Evolutionary conservation across 2,888 invertebrate species (phyloP).

Genomic region (Ceratothoa steindachneri): DNA sequence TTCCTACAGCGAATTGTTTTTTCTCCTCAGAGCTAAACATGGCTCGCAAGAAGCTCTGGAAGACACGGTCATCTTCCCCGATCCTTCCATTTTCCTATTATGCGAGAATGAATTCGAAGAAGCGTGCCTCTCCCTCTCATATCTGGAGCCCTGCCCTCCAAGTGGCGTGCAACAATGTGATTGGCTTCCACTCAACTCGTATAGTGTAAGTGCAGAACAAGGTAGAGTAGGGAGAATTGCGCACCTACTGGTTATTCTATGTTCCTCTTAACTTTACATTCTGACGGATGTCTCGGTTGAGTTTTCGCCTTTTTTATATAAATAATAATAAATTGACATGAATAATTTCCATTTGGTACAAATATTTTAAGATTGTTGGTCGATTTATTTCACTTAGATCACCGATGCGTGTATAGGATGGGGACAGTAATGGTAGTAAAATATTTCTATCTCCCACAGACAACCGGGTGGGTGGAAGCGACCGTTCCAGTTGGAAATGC

Average conservation of each 20-base stretch:
- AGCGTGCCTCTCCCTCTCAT: constrained; percentile 22
- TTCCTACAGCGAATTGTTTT: too few species aligned
- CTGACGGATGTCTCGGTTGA: too few species aligned
- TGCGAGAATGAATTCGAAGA: constrained; percentile 30
- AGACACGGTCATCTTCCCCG: constrained; percentile 22
- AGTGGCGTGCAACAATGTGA: constrained; percentile 26
- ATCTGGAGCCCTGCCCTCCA: constrained; percentile 38
- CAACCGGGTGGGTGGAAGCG: constrained; percentile 26
- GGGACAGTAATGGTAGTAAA: too few species aligned
- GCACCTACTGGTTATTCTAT: neutral
- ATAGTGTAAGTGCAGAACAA: constrained; percentile 37
- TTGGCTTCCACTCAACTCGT: constrained; percentile 34
- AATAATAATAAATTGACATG: too few species aligned
- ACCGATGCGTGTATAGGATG: too few species aligned
- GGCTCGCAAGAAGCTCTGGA: constrained; percentile 25
- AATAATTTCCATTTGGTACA: too few species aligned
- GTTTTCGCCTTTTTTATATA: too few species aligned
- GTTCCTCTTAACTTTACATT: too few species aligned
- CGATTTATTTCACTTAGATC: too few species aligned
- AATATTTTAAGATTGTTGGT: too few species aligned
- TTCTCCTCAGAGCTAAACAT: constrained; percentile 27
- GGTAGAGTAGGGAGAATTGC: neutral
- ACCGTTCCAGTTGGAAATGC: constrained; percentile 37
- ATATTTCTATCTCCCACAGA: constrained; percentile 19
- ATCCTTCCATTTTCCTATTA: constrained; percentile 25